Percentiles rank a stretch among this genome's conserved stretches.
These are phyloP conservation scores for Promerops cafer DNA, from an alignment of 2,113 vertebrate species.

Conservation along the genomic window DNA sequence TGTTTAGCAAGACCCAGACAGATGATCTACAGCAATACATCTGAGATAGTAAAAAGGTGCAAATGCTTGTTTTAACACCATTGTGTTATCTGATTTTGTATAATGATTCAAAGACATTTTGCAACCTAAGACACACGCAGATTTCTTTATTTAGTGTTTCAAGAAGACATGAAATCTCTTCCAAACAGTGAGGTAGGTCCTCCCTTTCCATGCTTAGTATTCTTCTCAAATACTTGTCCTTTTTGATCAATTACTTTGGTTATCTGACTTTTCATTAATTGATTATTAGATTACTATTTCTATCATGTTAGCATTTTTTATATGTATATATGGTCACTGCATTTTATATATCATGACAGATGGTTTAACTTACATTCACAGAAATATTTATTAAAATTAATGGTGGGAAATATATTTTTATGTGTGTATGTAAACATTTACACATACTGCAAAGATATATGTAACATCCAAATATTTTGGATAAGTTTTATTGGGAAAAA, in stretches of 20 bases:
- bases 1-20: neutral
- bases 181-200: neutral
- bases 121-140: neutral
- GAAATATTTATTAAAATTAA: neutral
- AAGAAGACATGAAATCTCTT: neutral
- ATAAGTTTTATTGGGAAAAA: neutral
- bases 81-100: neutral
- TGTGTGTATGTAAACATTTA: neutral
- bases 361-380: neutral
- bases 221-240: neutral
- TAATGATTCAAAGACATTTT: neutral
- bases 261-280: neutral
- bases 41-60: neutral
- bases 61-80: neutral
- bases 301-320: neutral
- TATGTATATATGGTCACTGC: rapidly evolving
- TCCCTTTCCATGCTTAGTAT: neutral
- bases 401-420: neutral
- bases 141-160: neutral
- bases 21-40: neutral
- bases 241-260: neutral
- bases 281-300: neutral
- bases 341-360: neutral
- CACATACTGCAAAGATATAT: neutral
- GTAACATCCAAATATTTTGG: neutral